Evolutionary conservation across 2,888 invertebrate genomes (phyloP), one percentile per base, ranked within the genome.

Genomic region (Boloria selene): DNA sequence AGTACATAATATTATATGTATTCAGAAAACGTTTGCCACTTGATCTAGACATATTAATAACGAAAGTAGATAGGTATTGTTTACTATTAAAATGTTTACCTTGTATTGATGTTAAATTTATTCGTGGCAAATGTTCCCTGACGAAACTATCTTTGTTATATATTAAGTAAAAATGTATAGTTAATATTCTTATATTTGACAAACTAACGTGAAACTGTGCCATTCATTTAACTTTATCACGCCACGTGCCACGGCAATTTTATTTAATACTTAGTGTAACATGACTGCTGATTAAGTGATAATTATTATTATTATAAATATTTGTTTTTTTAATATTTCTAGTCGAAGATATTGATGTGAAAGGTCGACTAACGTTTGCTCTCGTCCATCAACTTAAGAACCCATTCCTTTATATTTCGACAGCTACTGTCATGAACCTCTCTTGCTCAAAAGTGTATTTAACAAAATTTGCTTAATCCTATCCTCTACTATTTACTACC

Each of bases 201-300:
- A 81, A 88, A 90, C 90, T 91, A 91, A 92, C 92, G 92, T 92
- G 92, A 92, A 92, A 90, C 84, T 91, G 92, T 92, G 92, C 92
- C 92, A 92, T 92, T 89, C 86, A 87, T 90, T 85, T 91, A 89
- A 90, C 89, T 88, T 88, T 88, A 88, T 83, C 81, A 85, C 83
- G 90, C 90, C 81, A 85, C 83, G 89, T 90, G 90, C 90, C 90
- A 88, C 90, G 88, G 89, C 87, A 87, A 85, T 85, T 83, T 84
- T 78, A 79, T 88, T 87, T 85, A 84, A 82, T 85, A 84, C 83
- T 88, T 87, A 86, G 87, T 86, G 79, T 89, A 90, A 90, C 87
- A 85, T 81, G 90, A 92, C 90, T 91, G 90, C 87, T 88, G 85
- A 82, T 83, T 88, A 88, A 87, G 90, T 90, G 89, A 90, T 90